Conservation (phyloP, 2,888 invertebrate species). For the Lamellibrachia satsuma region DNA sequence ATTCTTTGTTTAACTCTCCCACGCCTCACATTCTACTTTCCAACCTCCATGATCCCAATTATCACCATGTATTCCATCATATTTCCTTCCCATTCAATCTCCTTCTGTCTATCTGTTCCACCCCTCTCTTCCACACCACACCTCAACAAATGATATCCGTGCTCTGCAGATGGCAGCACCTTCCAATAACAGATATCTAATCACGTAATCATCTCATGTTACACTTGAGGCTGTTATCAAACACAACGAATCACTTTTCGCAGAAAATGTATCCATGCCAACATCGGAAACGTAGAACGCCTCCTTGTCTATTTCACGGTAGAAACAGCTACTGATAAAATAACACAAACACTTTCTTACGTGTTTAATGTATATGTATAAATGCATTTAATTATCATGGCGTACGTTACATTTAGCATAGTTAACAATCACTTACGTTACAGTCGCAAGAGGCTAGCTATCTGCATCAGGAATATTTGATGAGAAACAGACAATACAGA, state of each 20-base stretch:
- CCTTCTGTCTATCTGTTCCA: background rate
- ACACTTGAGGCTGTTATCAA: background rate
- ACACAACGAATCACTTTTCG: background rate
- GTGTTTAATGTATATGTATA: background rate
- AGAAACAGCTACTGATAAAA: background rate
- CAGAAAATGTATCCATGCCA: background rate
- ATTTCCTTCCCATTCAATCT: background rate
- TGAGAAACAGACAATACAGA: background rate
- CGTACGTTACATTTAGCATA: background rate
- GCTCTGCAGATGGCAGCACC: background rate
- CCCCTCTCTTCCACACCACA: background rate
- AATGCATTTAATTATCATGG: background rate
- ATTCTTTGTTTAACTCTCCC: too few species aligned
- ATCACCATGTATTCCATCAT: background rate
- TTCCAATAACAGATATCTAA: background rate
- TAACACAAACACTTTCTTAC: background rate
- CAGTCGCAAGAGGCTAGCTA: background rate
- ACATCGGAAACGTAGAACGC: too few species aligned
- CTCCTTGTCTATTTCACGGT: background rate
- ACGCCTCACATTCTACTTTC: background rate
- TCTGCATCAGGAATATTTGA: background rate
- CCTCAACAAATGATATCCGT: background rate
- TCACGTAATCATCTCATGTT: background rate
- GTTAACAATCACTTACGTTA: background rate
- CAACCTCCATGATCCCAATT: too few species aligned